Evolutionary conservation across 2,797 vertebrate genomes (phyloP), one percentile per base, ranked within the genome.

Genomic region (Bryconaethiops microstoma): DNA sequence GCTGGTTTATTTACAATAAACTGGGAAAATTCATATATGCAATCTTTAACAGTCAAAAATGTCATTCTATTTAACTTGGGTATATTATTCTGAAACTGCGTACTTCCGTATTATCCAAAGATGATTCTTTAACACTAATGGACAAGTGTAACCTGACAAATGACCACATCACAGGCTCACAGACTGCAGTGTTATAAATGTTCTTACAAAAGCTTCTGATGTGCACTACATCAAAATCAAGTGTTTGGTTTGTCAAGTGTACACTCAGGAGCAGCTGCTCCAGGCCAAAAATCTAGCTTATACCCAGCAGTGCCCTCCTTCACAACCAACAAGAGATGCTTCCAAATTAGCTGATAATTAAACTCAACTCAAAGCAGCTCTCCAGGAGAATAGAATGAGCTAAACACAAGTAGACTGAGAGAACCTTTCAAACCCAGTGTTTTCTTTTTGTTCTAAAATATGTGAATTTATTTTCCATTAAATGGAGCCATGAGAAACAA

Each of bases 381-480:
- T 68, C 19, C 40, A 45, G n/a, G 65, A 21, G 39, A 68, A 68
- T 10, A 67, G 64, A 42, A 67, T 40, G 39, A 67, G 16, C 64
- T 10, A 17, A 67, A 64, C 5, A 25, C 23, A 29, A 7, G 12
- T 25, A 64, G 7, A 39, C 7, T 17, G 48, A 54, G 21, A 16
- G 23, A 50, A 21, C 5, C 19, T 12, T 17, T 19, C 21, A 70
- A 52, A 52, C 45, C 10, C 39, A 72, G 0, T 19, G 7, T 29
- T 35, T 57, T 13, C 19, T 55, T 72, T 35, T 35, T 35, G 35
- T 4, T 72, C 48, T 39, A 55, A 55, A 42, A 54, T 23, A 25
- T 62, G 45, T n/a, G 23, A 14, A 39, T 12, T 39, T 54, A 39
- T 16, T 73, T 73, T 29, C 4, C 21, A 29, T 71, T 55, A 19